phyloP scores from a whole-genome alignment of 2,888 invertebrate species.

The Notodonta dromedarius region DNA sequence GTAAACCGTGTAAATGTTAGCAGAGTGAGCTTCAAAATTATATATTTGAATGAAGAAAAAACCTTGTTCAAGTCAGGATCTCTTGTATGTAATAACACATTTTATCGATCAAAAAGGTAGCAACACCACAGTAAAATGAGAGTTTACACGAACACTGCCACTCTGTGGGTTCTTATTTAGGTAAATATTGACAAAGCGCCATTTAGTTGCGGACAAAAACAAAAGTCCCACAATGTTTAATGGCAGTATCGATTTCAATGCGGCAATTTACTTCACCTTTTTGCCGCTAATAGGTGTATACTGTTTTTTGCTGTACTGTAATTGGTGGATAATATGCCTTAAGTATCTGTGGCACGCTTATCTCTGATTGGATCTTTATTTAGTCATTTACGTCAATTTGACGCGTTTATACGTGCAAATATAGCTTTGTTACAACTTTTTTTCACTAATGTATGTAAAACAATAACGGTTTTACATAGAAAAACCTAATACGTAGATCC shows the following conservation, averaged over 20 bases:
- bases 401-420: slow-evolving; percentile 12
- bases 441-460: neutral
- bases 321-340: slow-evolving; percentile 62
- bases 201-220: slow-evolving; percentile 46
- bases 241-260: slow-evolving; percentile 61
- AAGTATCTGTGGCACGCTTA: slow-evolving; percentile 39
- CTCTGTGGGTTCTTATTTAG: slow-evolving; percentile 25
- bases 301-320: slow-evolving; percentile 50
- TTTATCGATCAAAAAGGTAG: neutral
- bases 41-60: too few relatives aligned
- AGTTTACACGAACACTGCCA: slow-evolving; percentile 7
- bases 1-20: too few relatives aligned
- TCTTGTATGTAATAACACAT: neutral
- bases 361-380: slow-evolving; percentile 53
- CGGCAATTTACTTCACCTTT: slow-evolving; percentile 54
- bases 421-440: neutral
- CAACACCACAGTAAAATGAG: slow-evolving; percentile 6
- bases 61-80: too few relatives aligned
- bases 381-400: slow-evolving; percentile 51
- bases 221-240: slow-evolving; percentile 49
- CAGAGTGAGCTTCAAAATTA: too few relatives aligned
- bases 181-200: slow-evolving; percentile 40
- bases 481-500: too few relatives aligned
- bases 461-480: slow-evolving; percentile 13
- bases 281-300: slow-evolving; percentile 40